Evolutionary conservation across 1,140 invertebrate species (phyloP), one percentile per base, ranked within the genome.

Genomic region (Ceratina calcarata): DNA sequence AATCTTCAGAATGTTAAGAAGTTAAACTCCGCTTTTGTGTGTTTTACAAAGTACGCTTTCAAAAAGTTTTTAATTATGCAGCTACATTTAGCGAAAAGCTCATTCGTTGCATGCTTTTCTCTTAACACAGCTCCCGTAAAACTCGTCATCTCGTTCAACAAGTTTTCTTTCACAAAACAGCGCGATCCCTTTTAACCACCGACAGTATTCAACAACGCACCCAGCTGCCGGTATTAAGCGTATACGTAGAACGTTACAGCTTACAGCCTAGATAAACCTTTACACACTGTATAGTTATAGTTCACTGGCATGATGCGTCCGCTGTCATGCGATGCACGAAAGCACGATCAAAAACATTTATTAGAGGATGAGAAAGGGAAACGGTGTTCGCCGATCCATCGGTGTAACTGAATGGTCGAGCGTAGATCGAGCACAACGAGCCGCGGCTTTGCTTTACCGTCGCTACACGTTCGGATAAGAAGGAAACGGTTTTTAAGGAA

Each of bases 331-430:
- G n/a, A 7, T 32, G 53, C 27, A 55, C 15, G 76, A 58, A 0
- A 49, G n/a, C 20, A n/a, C 67, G 53, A 66, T 10, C 60, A 22
- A 55, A 22, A 16, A 66, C 78, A 78, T 80, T 84, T 77, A 69
- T 83, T 53, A 74, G 55, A 0, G 62, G 61, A 45, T 45, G 37
- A 69, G 77, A 81, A 68, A 73, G 68, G 24, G 64, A 13, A 69
- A 66, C 24, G 45, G 22, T 22, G n/a, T 18, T 65, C 53, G 1
- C 22, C 62, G 70, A 79, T 74, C 22, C 51, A 37, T 74, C 51
- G 32, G 62, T 37, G 58, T 71, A 58, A 15, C 37, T n/a, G 3
- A 8, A 16, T 1, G 32, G 22, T 32, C 3, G 12, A 10, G 27
- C 49, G 51, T 3, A n/a, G 49, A 78, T 71, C 24, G 67, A 4